These are phyloP conservation scores for Cephonodes hylas DNA, from an alignment of 2,888 invertebrate genomes.

Conservation along the genomic window DNA sequence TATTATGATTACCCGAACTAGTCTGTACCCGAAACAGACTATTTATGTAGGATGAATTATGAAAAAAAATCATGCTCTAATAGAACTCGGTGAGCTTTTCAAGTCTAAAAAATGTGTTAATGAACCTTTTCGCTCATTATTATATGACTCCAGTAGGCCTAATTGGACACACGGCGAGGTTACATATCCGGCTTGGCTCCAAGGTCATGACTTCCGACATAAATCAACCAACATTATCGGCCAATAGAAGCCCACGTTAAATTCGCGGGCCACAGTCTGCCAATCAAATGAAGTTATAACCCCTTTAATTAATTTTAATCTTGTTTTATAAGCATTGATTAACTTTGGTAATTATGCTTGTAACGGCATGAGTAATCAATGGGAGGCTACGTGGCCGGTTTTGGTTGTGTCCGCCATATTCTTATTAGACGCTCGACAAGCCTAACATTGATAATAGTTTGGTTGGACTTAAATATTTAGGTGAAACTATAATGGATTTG, in stretches of 20 bases:
- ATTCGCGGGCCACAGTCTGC: constrained; percentile 36
- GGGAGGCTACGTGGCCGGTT: constrained; percentile 19
- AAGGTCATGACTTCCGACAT: neutral
- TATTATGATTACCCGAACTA: too few relatives aligned
- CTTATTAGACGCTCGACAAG: neutral
- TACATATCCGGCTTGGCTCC: neutral
- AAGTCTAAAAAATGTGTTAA: too few relatives aligned
- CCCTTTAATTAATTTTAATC: constrained; percentile 57
- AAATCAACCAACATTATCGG: neutral
- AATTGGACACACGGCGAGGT: neutral
- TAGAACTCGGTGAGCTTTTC: too few relatives aligned
- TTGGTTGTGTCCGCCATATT: constrained; percentile 18
- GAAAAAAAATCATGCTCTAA: too few relatives aligned
- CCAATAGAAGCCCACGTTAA: constrained; percentile 8
- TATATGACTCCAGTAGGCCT: neutral
- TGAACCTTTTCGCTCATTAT: neutral
- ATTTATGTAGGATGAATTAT: too few relatives aligned
- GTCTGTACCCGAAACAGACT: too few relatives aligned
- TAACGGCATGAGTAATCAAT: constrained; percentile 44
- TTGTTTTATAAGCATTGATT: constrained; percentile 53
- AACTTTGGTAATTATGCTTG: constrained; percentile 59
- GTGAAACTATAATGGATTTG: too few relatives aligned
- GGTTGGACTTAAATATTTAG: neutral
- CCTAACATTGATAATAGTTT: constrained; percentile 9
- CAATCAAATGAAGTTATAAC: constrained; percentile 53